Evolutionary conservation across 2,888 invertebrate genomes (phyloP).

Genomic region (Sminthurides aquaticus): DNA sequence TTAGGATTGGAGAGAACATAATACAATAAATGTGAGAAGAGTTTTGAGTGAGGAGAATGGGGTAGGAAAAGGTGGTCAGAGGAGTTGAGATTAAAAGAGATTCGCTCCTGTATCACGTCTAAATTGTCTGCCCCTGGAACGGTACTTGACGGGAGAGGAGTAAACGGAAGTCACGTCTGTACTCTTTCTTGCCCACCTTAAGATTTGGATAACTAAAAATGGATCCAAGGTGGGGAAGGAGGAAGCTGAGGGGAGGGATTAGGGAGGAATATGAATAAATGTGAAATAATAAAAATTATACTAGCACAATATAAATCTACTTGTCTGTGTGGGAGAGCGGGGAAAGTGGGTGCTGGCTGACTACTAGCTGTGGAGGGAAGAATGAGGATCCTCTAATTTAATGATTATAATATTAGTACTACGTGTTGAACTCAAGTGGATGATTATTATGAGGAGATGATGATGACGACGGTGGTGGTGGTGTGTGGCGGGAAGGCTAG

Average conservation of each 20-base stretch:
- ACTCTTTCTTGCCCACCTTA: too few species aligned
- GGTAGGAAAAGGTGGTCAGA: too few species aligned
- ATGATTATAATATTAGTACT: neutral
- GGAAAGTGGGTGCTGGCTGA: neutral
- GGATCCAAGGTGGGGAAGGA: neutral
- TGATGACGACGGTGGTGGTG: neutral
- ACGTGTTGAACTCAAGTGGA: neutral
- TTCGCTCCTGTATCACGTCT: slow-evolving; percentile 1
- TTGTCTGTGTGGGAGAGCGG: neutral
- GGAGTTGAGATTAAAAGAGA: too few species aligned
- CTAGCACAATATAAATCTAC: neutral
- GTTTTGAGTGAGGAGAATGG: too few species aligned
- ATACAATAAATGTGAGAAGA: too few species aligned
- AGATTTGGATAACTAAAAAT: too few species aligned
- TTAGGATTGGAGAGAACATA: neutral
- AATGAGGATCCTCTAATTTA: neutral
- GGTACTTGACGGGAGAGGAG: neutral
- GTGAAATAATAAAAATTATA: too few species aligned
- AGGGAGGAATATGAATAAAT: neutral
- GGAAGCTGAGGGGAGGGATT: neutral
- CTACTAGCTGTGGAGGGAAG: neutral
- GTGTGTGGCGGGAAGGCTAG: too few species aligned
- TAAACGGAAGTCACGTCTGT: slow-evolving; percentile 4
- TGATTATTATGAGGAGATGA: neutral
- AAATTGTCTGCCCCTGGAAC: neutral